A percentile compares a stretch with the other conserved stretches of the same genome.
Conservation (phyloP, 2,113 vertebrate species). For the Calypte anna region DNA sequence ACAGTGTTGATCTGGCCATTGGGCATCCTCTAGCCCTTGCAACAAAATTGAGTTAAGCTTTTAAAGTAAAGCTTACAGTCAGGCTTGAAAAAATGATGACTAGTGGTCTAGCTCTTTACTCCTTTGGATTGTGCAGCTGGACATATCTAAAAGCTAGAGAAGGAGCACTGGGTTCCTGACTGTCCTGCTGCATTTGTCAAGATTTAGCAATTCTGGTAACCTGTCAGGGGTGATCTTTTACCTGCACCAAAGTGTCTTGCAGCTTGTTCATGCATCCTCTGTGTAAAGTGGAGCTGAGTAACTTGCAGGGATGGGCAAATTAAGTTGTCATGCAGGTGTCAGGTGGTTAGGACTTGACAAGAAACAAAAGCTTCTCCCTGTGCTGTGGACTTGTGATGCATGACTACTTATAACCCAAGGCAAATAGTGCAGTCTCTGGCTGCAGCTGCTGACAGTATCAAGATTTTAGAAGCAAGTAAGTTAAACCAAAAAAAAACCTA, state of each 20-base stretch:
- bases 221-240: not conserved
- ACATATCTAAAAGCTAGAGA: not conserved
- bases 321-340: not conserved
- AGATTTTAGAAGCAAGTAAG: not conserved
- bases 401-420: fast-evolving
- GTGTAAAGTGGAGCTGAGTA: not conserved
- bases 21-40: not conserved
- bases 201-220: not conserved
- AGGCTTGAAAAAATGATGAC: not conserved
- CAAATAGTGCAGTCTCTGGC: not conserved
- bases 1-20: not conserved
- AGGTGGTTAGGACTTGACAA: not conserved
- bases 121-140: not conserved
- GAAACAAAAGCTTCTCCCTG: not conserved
- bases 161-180: not conserved
- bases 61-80: not conserved
- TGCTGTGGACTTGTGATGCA: no score
- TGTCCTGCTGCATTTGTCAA: fast-evolving
- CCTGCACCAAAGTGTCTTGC: not conserved
- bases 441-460: not conserved
- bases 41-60: not conserved
- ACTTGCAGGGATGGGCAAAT: not conserved
- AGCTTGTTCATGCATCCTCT: fast-evolving
- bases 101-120: not conserved
- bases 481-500: not conserved